Evolutionary conservation across 2,113 vertebrate genomes (phyloP), one percentile per base, ranked within the genome.

Genomic region (Gymnarchus niloticus): DNA sequence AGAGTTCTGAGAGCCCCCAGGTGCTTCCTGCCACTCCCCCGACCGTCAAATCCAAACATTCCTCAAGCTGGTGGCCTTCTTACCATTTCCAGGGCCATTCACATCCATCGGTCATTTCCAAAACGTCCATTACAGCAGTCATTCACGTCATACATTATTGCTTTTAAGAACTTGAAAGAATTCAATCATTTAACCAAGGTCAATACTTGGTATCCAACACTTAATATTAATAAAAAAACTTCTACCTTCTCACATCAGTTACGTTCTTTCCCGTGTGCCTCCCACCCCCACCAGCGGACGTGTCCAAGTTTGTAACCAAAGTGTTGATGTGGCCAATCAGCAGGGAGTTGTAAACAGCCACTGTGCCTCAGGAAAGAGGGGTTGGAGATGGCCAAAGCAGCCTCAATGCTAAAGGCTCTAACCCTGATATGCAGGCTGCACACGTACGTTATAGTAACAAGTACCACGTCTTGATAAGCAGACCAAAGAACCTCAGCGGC

Each of bases 141-240:
- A 51, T 48, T 51, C 77, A 81, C 25, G 10, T 49, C 77, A 25
- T 17, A 6, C 12, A 73, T 73, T 41, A 73, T 41, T 41, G 65
- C 65, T 37, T 17, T 41, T 37, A 73, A 37, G 65, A 73, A 73
- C 65, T 33, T 17, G 14, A 73, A 33, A 41, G 33, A 10, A 41
- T 73, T 73, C 41, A 6, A 19, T 41, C 5, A 73, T 41, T 73
- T 73, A 28, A 69, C 28, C 5, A 41, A 73, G 65, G 65, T 73
- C 41, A 73, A 73, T 37, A 19, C 33, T 73, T 41, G 65, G 41
- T 73, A 73, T 17, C 33, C 19, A 33, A 73, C 65, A 6, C 65
- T 73, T 73, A 73, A 73, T 41, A n/a, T n/a, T n/a, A n/a, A n/a
- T n/a, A n/a, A n/a, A n/a, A n/a, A 33, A 73, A 73, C 28, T 73